phyloP scores from a whole-genome alignment of 92 coral and sea anemone species.

The Paragorgia papillata region DNA sequence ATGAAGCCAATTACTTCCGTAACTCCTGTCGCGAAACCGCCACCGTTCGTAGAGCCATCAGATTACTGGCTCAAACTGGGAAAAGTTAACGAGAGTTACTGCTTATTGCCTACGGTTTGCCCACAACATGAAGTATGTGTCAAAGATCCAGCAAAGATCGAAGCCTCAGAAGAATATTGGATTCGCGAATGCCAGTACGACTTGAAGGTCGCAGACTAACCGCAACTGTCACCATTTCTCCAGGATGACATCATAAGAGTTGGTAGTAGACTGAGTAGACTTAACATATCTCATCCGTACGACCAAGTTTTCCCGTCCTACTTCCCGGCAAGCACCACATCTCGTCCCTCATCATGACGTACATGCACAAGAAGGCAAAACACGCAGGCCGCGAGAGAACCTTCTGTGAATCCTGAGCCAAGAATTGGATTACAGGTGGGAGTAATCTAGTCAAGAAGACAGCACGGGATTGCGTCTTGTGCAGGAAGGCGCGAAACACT shows the following conservation, averaged over 20 bases:
- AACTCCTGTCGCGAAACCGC: neutral
- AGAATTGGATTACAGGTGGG: conserved; percentile 46
- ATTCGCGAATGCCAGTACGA: conserved; percentile 32
- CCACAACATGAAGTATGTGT: conserved; percentile 7
- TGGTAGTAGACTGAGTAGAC: conserved; percentile 52
- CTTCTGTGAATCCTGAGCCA: conserved; percentile 46
- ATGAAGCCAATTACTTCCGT: conserved; percentile 17
- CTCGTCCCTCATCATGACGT: conserved; percentile 52
- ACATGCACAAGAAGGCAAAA: conserved; percentile 15
- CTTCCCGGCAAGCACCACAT: conserved; percentile 44
- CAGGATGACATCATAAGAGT: conserved; percentile 54
- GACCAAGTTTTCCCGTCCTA: conserved; percentile 54
- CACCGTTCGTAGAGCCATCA: conserved; percentile 34
- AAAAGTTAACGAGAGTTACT: conserved; percentile 36
- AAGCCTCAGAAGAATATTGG: conserved; percentile 51
- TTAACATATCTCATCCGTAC: conserved; percentile 38
- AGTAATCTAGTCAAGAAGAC: conserved; percentile 37
- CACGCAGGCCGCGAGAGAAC: conserved; percentile 57
- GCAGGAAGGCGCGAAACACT: conserved; percentile 56
- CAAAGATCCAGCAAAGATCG: conserved; percentile 10
- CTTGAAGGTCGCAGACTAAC: conserved; percentile 11
- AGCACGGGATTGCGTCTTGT: conserved; percentile 27
- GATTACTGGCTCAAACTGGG: conserved; percentile 43
- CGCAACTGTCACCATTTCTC: conserved; percentile 40
- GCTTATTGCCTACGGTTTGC: conserved; percentile 51